Base-by-base conservation (phyloP, 2,888 invertebrate genomes). In the Harpalus rubripes region DNA sequence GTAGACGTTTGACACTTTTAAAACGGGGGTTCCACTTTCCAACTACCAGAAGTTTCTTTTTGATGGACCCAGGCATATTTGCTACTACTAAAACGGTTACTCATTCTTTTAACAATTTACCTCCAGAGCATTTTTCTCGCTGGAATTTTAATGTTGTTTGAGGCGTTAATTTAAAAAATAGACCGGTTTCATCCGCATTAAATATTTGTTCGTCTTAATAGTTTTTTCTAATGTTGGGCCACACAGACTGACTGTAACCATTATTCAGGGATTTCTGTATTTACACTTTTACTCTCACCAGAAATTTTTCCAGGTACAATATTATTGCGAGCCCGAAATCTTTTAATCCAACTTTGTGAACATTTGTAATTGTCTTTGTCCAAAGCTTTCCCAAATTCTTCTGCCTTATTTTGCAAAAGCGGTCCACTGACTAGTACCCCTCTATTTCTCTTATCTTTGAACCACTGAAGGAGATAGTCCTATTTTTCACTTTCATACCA, bases 61-160 rank as follows among this genome's bases (percentile, higher is more conserved):
- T 89, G 83, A 88, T 88, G 6, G 87, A 86, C 6, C 88, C 89
- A 41, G 52, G 86, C 87, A 88, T 88, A 83, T 89, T 89, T 16
- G 87, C 85, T 7, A 81, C 81, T 44, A 88, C 85, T 72, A 88
- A 22, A 7, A 89, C 84, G 15, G 88, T 89, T 0, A 88, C 65
- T 82, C 88, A 80, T 61, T 88, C 87, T 84, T 88, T 89, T 41
- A 87, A 87, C 22, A 86, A 41, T 87, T 89, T 88, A 18, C 88
- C 88, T 26, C 86, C 84, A 10, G 26, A 22, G 22, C 22, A 88
- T 65, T 87, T 87, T 85, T 89, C 87, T 18, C 86, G 85, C 87
- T 87, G 87, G 78, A 88, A 88, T 81, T 56, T 86, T 15, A 88
- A 84, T 12, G 87, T 88, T 86, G 87, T 87, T 12, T 74, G 15